A percentile compares a stretch with the other conserved stretches of the same genome.
phyloP scores from a whole-genome alignment of 1,140 invertebrate genomes.

The Trichonephila clavipes region DNA sequence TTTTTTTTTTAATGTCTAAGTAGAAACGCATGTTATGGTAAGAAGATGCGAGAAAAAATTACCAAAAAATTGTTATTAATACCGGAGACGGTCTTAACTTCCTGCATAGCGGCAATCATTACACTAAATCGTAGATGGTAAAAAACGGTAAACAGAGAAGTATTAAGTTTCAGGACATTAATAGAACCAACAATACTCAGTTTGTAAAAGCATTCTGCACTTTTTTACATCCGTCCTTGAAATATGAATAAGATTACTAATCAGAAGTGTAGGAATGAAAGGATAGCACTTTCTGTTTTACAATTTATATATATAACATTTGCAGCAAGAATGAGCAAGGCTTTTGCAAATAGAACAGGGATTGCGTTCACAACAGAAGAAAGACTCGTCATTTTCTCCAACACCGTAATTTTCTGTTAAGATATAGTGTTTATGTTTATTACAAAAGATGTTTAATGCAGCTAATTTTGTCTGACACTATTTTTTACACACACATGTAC shows the following conservation, averaged over 20 bases:
- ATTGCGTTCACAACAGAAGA: no score
- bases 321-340: no score
- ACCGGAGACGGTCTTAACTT: neutral
- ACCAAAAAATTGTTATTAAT: neutral
- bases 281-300: neutral
- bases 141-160: neutral
- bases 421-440: no score
- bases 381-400: no score
- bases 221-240: neutral
- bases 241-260: neutral
- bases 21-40: constrained; percentile 7
- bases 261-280: neutral
- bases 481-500: no score
- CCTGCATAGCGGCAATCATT: constrained; percentile 13
- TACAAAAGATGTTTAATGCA: no score
- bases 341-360: no score
- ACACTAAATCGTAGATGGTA: constrained; percentile 1
- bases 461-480: no score
- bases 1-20: neutral
- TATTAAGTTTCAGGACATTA: neutral
- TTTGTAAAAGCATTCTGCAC: neutral
- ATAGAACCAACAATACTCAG: neutral
- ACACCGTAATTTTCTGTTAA: no score
- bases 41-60: neutral
- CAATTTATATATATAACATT: no score